These are phyloP conservation scores for Oncorhynchus tshawytscha DNA, from an alignment of 2,113 vertebrate genomes.

Conservation along the genomic window DNA sequence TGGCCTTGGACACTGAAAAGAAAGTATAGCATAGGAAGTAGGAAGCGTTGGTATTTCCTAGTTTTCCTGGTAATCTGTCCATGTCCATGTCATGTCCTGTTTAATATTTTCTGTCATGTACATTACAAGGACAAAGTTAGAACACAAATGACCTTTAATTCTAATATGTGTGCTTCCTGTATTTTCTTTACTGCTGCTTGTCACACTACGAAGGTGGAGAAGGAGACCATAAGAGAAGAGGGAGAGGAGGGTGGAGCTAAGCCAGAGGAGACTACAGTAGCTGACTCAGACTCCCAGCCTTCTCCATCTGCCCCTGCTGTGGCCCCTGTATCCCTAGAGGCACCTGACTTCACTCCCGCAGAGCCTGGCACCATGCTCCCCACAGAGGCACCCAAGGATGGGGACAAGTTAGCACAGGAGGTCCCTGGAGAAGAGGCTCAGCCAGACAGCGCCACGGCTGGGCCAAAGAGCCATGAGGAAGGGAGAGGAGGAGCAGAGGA, in stretches of 20 bases:
- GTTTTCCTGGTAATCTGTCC: too few species aligned
- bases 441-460: not conserved
- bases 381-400: conserved; percentile 18
- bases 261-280: conserved; percentile 12
- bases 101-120: too few species aligned
- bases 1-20: too few species aligned
- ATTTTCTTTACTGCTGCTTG: not conserved
- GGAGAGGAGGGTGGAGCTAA: conserved; percentile 20
- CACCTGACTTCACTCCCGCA: not conserved
- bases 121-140: too few species aligned
- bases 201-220: conserved; percentile 47
- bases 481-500: conserved; percentile 14
- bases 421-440: conserved; percentile 28
- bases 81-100: too few species aligned
- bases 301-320: not conserved
- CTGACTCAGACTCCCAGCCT: not conserved
- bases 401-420: conserved; percentile 27
- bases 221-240: conserved; percentile 21
- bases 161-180: too few species aligned
- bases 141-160: too few species aligned
- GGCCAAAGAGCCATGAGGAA: conserved; percentile 22
- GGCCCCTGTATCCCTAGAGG: conserved; percentile 6
- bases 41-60: too few species aligned
- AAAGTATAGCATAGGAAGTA: too few species aligned
- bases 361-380: not conserved